Conservation (phyloP, 2,797 vertebrate genomes). For the Octomys mimax region DNA sequence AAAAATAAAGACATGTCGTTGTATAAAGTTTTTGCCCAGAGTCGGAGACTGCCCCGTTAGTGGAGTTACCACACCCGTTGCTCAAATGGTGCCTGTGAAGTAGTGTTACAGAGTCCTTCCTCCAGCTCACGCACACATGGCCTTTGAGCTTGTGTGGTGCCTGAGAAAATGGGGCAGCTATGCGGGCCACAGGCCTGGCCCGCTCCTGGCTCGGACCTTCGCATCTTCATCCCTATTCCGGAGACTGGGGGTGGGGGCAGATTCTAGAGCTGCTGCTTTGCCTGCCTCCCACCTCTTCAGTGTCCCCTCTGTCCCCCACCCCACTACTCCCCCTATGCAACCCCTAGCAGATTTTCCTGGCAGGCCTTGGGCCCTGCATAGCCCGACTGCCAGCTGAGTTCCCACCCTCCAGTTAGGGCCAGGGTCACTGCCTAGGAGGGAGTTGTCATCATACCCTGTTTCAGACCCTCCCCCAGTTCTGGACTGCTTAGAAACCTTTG, state of each 20-base stretch:
- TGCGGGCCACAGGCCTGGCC: not conserved
- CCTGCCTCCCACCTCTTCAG: not conserved
- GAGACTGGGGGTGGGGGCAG: not conserved
- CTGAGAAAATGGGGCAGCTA: too few relatives aligned
- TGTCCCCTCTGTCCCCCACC: not conserved
- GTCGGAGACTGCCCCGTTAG: not conserved
- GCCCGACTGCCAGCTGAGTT: rapidly evolving
- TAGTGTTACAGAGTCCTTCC: not conserved
- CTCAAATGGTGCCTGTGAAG: not conserved
- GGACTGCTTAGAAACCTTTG: not conserved
- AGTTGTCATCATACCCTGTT: not conserved
- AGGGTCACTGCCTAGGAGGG: not conserved
- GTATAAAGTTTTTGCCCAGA: not conserved
- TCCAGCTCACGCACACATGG: rapidly evolving
- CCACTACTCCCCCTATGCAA: not conserved
- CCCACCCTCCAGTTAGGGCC: not conserved
- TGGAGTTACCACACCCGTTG: rapidly evolving
- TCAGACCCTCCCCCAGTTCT: too few relatives aligned
- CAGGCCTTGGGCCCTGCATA: not conserved
- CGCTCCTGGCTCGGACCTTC: not conserved
- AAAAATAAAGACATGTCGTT: not conserved
- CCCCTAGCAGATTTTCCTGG: not conserved
- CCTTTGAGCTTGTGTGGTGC: not conserved
- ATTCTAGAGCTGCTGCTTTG: not conserved
- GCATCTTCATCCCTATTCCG: not conserved